These are phyloP conservation scores for Tursiops truncatus DNA, from an alignment of 2,113 vertebrate species.

Conservation along the genomic window DNA sequence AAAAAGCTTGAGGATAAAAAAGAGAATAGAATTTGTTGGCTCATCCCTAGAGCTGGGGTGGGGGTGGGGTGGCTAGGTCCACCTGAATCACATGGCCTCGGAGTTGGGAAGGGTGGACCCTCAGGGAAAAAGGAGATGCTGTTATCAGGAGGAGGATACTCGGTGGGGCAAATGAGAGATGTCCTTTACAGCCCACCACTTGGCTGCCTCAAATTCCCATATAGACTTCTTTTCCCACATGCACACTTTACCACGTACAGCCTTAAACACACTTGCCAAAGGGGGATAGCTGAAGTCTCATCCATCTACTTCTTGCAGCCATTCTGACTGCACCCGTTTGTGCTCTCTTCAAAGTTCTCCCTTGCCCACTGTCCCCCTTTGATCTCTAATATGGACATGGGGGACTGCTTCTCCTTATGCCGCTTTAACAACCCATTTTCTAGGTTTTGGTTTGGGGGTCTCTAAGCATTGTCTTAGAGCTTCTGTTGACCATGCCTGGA, in stretches of 20 bases:
- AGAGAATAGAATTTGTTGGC: neutral
- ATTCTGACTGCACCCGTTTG: neutral
- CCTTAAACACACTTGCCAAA: neutral
- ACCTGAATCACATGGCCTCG: neutral
- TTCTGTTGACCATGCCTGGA: neutral
- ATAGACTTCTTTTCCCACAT: fast-evolving
- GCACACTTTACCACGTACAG: neutral
- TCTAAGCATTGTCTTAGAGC: neutral
- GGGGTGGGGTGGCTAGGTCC: too few species aligned
- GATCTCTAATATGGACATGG: neutral
- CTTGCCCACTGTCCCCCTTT: neutral
- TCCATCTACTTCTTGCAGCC: too few species aligned
- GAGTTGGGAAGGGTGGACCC: neutral
- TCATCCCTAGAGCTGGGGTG: neutral
- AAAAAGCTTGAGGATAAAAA: neutral
- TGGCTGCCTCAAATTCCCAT: neutral
- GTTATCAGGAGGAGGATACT: neutral
- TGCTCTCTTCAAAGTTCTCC: neutral
- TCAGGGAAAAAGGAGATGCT: neutral
- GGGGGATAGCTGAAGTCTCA: neutral
- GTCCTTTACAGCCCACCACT: too few species aligned
- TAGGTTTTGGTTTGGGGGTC: neutral
- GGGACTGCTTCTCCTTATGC: neutral
- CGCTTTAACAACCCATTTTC: neutral
- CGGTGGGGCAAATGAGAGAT: neutral